Conservation (phyloP, 2,113 vertebrate genomes). For the Alectura lathami region DNA sequence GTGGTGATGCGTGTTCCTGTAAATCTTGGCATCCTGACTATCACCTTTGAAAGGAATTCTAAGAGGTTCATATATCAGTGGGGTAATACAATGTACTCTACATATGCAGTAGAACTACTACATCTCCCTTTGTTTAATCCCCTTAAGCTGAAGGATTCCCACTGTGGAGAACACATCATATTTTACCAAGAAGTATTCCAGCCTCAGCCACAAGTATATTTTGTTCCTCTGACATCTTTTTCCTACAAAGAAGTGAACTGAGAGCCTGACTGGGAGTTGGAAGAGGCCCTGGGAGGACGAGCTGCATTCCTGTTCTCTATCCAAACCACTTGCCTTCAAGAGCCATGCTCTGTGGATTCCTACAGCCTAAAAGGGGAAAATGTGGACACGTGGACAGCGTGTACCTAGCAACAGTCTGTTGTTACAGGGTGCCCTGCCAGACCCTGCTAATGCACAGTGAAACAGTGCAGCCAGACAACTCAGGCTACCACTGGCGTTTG, state of each 20-base stretch:
- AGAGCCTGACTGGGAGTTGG: not conserved
- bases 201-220: not conserved
- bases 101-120: slow-evolving; percentile 34
- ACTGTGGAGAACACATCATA: not conserved
- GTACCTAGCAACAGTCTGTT: not conserved
- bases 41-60: slow-evolving; percentile 30
- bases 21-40: slow-evolving; percentile 29
- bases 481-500: not conserved
- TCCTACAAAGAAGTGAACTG: not conserved
- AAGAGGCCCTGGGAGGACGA: not conserved
- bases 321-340: not conserved
- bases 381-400: not conserved
- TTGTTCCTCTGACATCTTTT: not conserved
- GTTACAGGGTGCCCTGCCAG: not conserved
- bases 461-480: not conserved
- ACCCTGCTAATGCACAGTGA: not conserved
- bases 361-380: not conserved
- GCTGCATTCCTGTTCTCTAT: not conserved
- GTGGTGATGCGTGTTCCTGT: slow-evolving; percentile 1
- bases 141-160: slow-evolving; percentile 17
- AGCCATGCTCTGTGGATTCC: not conserved
- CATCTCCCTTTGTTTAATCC: not conserved
- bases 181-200: not conserved
- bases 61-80: slow-evolving; percentile 14
- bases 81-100: slow-evolving; percentile 9